Conservation (phyloP, 2,888 invertebrate species). For the Pocota personata region DNA sequence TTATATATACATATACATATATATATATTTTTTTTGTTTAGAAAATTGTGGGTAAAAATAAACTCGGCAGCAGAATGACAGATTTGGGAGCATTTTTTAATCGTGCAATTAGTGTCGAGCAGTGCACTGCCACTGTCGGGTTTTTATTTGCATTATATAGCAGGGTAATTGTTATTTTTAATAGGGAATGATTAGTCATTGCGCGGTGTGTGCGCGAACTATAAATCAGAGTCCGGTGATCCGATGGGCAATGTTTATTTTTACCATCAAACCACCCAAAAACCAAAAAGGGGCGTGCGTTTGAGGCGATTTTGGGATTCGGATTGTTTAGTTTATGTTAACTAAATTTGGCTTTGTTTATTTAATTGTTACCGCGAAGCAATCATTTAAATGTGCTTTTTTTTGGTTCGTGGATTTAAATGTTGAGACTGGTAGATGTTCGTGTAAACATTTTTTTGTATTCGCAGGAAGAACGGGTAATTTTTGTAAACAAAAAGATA, state of each 20-base stretch:
- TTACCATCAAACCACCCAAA: constrained; percentile 33
- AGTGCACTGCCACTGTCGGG: constrained; percentile 52
- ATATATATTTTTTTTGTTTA: constrained; percentile 47
- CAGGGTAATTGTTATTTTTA: constrained; percentile 70
- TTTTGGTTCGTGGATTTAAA: not conserved
- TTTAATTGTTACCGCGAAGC: constrained; percentile 25
- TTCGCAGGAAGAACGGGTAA: not conserved
- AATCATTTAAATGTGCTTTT: constrained; percentile 21
- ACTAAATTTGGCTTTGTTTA: constrained; percentile 55
- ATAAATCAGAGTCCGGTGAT: constrained; percentile 62
- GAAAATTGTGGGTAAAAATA: constrained; percentile 62
- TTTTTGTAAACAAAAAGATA: constrained; percentile 9
- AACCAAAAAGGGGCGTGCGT: constrained; percentile 27
- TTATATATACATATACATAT: constrained; percentile 18
- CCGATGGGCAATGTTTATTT: constrained; percentile 55
- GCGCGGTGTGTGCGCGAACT: constrained; percentile 33
- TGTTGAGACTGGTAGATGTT: constrained; percentile 2
- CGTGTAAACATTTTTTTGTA: constrained; percentile 31
- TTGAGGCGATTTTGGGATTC: not conserved
- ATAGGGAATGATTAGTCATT: constrained; percentile 65
- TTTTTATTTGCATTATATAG: constrained; percentile 63
- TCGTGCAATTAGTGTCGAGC: constrained; percentile 68
- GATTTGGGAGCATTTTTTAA: constrained; percentile 72
- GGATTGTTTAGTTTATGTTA: constrained; percentile 43
- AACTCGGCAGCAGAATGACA: constrained; percentile 56